phyloP scores from a whole-genome alignment of 2,113 vertebrate genomes.

The Aspiorhynchus laticeps region DNA sequence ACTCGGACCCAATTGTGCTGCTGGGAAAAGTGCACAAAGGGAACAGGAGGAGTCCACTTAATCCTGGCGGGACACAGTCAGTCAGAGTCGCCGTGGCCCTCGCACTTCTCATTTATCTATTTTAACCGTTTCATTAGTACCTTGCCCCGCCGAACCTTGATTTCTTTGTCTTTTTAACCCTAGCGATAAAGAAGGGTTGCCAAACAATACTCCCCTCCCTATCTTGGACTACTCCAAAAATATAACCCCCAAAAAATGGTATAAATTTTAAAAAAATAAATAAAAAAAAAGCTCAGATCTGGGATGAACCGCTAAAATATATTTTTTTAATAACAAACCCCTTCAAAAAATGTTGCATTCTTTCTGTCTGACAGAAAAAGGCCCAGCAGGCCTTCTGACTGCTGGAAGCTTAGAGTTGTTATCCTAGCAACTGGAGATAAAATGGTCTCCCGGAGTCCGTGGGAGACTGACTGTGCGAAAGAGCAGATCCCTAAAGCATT shows the following conservation, averaged over 20 bases:
- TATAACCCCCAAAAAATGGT: conserved; percentile 8
- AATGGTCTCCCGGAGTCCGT: conserved; percentile 67
- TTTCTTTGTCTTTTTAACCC: conserved; percentile 69
- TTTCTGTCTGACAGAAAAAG: conserved; percentile 56
- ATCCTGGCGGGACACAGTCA: conserved; percentile 65
- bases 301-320: conserved; percentile 54
- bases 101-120: conserved; percentile 58
- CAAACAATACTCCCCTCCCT: neutral
- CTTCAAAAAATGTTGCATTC: conserved; percentile 48
- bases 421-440: conserved; percentile 72
- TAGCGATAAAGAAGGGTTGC: conserved; percentile 61
- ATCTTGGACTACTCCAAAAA: conserved; percentile 1
- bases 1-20: conserved; percentile 51
- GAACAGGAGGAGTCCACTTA: conserved; percentile 75
- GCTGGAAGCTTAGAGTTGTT: conserved; percentile 70
- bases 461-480: conserved; percentile 67
- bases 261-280: neutral
- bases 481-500: conserved; percentile 71
- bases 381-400: conserved; percentile 62
- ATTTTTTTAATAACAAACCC: conserved; percentile 59
- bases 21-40: conserved; percentile 72
- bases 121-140: conserved; percentile 69
- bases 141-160: conserved; percentile 53
- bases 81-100: conserved; percentile 58
- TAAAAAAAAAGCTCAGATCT: conserved; percentile 34